phyloP scores from a whole-genome alignment of 2,113 vertebrate species.

The Brachionichthys hirsutus region DNA sequence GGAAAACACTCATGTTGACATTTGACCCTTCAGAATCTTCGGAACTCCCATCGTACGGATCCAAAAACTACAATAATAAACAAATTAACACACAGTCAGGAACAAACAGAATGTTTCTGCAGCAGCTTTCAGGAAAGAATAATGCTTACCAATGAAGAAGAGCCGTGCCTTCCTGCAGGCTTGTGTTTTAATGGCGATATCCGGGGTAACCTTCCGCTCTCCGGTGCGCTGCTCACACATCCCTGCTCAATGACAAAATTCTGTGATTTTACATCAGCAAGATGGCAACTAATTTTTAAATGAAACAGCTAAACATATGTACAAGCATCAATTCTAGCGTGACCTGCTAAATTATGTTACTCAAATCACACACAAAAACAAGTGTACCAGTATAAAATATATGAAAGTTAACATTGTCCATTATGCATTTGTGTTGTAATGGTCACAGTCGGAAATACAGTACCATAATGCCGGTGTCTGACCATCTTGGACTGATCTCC shows the following conservation, averaged over 20 bases:
- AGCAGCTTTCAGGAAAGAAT: neutral
- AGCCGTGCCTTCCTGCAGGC: constrained; percentile 41
- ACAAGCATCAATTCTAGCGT: too few relatives aligned
- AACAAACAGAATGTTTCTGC: neutral
- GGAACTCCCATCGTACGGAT: constrained; percentile 83
- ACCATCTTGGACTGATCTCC: constrained; percentile 71
- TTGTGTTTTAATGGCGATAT: constrained; percentile 36
- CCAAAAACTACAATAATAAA: constrained; percentile 77
- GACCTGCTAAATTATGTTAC: neutral
- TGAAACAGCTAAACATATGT: too few relatives aligned
- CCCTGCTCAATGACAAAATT: constrained; percentile 47
- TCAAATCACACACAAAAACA: neutral
- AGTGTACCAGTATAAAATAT: neutral
- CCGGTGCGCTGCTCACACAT: constrained; percentile 64
- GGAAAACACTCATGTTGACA: constrained; percentile 12
- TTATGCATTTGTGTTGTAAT: neutral
- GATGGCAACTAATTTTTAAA: neutral
- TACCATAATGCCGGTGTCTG: constrained; percentile 80
- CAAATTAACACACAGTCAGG: neutral
- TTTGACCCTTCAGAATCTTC: constrained; percentile 81
- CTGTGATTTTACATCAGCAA: neutral
- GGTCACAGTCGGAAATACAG: constrained; percentile 50
- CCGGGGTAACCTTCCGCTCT: constrained; percentile 35
- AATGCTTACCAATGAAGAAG: constrained; percentile 52
- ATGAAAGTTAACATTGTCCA: neutral